Percentiles rank a stretch among this genome's conserved stretches.
phyloP scores from a whole-genome alignment of 2,797 vertebrate genomes.

The Microctenopoma stevenorrisi region DNA sequence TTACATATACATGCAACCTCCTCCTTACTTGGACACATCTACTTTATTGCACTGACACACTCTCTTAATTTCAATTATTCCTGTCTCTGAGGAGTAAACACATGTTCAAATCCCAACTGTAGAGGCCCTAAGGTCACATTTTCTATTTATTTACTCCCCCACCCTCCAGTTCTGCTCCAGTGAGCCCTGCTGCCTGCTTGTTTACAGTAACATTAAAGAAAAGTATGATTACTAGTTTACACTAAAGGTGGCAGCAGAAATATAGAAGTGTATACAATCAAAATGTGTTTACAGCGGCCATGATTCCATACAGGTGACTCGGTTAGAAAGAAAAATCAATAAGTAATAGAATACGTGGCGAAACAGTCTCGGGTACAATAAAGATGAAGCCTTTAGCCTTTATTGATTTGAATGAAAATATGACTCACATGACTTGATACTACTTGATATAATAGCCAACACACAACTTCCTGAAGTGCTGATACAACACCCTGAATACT shows the following conservation, averaged over 20 bases:
- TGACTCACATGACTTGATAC: not conserved
- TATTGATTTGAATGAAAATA: constrained; percentile 1
- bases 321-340: constrained; percentile 20
- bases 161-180: constrained; percentile 18
- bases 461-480: not conserved
- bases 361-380: constrained; percentile 10
- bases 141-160: constrained; percentile 47
- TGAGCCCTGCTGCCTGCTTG: constrained; percentile 9
- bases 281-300: constrained; percentile 9
- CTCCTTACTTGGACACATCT: constrained; percentile 44
- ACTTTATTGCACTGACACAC: constrained; percentile 31
- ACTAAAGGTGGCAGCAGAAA: constrained; percentile 12
- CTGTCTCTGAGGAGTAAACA: constrained; percentile 45
- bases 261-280: constrained; percentile 8
- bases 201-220: constrained; percentile 39
- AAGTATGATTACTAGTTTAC: constrained; percentile 54
- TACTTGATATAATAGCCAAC: constrained; percentile 11
- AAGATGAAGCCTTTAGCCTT: constrained; percentile 23
- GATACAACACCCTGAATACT: not conserved
- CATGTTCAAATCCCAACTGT: constrained; percentile 50
- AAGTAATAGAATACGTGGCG: constrained; percentile 22
- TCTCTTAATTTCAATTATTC: constrained; percentile 62
- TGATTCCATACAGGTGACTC: constrained; percentile 18
- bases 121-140: constrained; percentile 36
- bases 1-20: no score